phyloP scores from a whole-genome alignment of 1,140 invertebrate species.

The Bombus polaris region DNA sequence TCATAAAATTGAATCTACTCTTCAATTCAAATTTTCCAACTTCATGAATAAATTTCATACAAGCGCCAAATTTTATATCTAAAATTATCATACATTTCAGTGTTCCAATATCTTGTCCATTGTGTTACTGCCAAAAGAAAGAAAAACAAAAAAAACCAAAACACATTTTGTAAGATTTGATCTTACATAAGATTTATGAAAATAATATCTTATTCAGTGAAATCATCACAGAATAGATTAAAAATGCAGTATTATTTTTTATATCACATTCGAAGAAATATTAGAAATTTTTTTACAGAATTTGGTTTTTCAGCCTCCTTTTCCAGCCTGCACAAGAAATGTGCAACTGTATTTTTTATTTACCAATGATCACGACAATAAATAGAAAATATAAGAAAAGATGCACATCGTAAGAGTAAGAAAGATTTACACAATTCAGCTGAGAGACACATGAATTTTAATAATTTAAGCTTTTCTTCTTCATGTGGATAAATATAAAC shows the following conservation, averaged over 20 bases:
- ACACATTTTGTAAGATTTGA: background rate
- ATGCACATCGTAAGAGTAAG: slow-evolving; percentile 17
- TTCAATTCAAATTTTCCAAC: background rate
- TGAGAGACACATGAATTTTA: slow-evolving; percentile 20
- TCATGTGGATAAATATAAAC: slow-evolving; percentile 93
- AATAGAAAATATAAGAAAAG: slow-evolving; percentile 56
- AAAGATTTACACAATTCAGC: slow-evolving; percentile 18
- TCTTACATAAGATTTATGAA: slow-evolving; percentile 15
- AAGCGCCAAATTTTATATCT: slow-evolving; percentile 21
- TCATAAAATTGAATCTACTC: slow-evolving; percentile 27
- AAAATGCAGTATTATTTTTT: slow-evolving; percentile 31
- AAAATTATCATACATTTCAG: slow-evolving; percentile 41
- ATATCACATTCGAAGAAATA: slow-evolving; percentile 1
- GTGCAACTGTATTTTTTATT: slow-evolving; percentile 17
- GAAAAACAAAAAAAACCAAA: background rate
- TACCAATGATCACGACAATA: slow-evolving; percentile 57
- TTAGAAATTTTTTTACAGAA: slow-evolving; percentile 9
- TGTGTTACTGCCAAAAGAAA: background rate
- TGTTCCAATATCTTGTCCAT: background rate
- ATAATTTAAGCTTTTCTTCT: slow-evolving; percentile 58
- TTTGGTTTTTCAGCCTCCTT: background rate
- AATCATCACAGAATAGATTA: slow-evolving; percentile 28
- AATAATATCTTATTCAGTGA: background rate
- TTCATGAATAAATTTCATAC: background rate
- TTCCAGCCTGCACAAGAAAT: background rate